Base-by-base conservation (phyloP, 37 sponge, comb jelly and placozoan genomes). In the Mnemiopsis leidyi region DNA sequence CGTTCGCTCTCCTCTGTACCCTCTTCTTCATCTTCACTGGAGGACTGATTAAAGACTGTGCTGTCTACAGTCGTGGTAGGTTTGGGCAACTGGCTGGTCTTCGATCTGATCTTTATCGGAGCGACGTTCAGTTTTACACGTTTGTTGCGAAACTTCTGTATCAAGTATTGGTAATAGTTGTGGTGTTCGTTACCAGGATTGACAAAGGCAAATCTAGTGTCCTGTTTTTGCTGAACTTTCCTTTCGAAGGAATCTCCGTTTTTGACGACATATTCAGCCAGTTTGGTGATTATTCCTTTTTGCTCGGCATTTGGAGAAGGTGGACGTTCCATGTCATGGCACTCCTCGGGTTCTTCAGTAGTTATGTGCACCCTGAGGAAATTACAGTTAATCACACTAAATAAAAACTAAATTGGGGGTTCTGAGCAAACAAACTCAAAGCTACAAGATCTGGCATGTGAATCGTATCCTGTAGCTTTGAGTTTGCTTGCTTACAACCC, bases 201-300 rank as follows among this genome's bases (percentile, higher is more conserved):
- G 38, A 82, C 82, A 34, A 82, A 82, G 3, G 82, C 23, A 30
- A 82, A 82, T 82, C 82, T 23, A 7, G 82, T 20, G 38, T 82
- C 82, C 38, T 82, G 35, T 23, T 82, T 82, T 23, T 82, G 32
- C 35, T 29, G 82, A 30, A 82, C 82, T 30, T 82, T 82, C 82
- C 82, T 30, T 30, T 82, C 82, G 82, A 82, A 82, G 82, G 82
- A 82, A 36, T 82, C 82, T 23, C 82, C 82, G 82, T 82, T 82
- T 34, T 82, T 82, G 2, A 82, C 82, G 82, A 82, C 82, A 34
- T 82, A 82, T 30, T 82, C 82, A 5, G 82, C 82, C 37, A 82
- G 82, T 82, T 82, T 82, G 82, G 82, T 82, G 82, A 82, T 82
- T 34, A 82, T 82, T 31, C 37, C 35, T 30, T 82, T 82, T 31